phyloP scores from a whole-genome alignment of 2,888 invertebrate genomes.

The Quadroppia sp. region DNA sequence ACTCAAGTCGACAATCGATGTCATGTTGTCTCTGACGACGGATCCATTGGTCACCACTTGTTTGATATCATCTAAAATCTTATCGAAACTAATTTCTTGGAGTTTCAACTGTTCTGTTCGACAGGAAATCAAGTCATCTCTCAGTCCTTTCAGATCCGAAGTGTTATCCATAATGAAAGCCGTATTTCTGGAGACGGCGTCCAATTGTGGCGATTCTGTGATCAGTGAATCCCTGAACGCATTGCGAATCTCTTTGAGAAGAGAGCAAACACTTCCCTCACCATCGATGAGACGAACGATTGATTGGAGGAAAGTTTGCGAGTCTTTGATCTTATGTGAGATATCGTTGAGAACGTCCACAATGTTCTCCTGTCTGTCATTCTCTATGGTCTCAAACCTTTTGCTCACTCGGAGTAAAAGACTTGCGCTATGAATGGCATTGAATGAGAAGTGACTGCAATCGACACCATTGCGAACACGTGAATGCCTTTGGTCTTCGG shows the following conservation, averaged over 20 bases:
- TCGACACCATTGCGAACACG: neutral
- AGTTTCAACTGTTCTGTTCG: neutral
- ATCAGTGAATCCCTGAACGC: neutral
- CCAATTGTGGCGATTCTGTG: neutral
- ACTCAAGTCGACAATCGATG: neutral
- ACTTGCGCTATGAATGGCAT: neutral
- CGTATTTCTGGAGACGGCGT: neutral
- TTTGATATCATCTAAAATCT: neutral
- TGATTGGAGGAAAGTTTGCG: neutral
- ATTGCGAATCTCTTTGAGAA: neutral
- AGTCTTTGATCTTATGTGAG: neutral
- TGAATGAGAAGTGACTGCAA: neutral
- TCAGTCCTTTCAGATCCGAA: neutral
- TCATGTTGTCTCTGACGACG: neutral
- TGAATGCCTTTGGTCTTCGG: neutral
- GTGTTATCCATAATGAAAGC: neutral
- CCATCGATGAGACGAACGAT: neutral
- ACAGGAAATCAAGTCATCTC: neutral
- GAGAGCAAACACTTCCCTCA: neutral
- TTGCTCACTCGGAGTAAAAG: neutral
- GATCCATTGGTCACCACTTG: neutral
- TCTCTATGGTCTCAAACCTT: conserved; percentile 1
- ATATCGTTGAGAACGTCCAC: conserved; percentile 10
- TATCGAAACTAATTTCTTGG: neutral
- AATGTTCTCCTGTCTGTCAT: neutral